phyloP scores from a whole-genome alignment of 1,140 invertebrate species.

The Hyposmocoma kahamanoa region DNA sequence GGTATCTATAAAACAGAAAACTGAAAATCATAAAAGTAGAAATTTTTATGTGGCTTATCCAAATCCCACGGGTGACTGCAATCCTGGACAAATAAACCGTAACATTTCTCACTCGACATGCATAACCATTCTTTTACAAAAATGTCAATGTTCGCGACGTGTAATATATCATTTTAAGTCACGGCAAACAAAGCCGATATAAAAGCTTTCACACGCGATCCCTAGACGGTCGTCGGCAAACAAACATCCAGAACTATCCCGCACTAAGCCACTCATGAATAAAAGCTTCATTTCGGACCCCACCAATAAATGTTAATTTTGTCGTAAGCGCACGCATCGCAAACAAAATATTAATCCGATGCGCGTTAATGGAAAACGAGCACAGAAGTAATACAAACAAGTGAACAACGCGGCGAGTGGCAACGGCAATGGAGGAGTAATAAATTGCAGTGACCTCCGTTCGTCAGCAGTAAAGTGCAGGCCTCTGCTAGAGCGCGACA shows the following conservation, averaged over 20 bases:
- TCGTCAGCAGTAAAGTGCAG: conserved; percentile 37
- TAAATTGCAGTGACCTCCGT: conserved; percentile 55
- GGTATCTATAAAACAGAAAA: no score
- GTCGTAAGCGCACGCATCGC: conserved; percentile 54
- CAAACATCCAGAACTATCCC: conserved; percentile 59
- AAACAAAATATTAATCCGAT: conserved; percentile 68
- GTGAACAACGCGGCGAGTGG: conserved; percentile 34
- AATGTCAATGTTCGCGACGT: conserved; percentile 57
- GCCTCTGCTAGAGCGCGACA: no score
- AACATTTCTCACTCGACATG: conserved; percentile 36
- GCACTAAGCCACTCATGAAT: conserved; percentile 66
- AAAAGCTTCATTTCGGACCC: conserved; percentile 60
- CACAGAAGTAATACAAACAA: conserved; percentile 55
- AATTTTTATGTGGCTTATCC: conserved; percentile 8
- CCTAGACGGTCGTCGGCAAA: conserved; percentile 47
- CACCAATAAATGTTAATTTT: conserved; percentile 69
- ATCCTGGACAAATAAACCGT: conserved; percentile 40
- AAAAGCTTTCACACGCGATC: conserved; percentile 67
- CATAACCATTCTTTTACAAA: conserved; percentile 48
- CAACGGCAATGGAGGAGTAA: conserved; percentile 34
- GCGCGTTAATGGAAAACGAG: conserved; percentile 66
- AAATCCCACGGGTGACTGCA: conserved; percentile 3
- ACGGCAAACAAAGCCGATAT: conserved; percentile 54
- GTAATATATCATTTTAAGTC: conserved; percentile 69
- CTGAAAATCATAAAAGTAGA: no score